phyloP scores from a whole-genome alignment of 2,797 vertebrate species.

The Phrynocephalus forsythii region DNA sequence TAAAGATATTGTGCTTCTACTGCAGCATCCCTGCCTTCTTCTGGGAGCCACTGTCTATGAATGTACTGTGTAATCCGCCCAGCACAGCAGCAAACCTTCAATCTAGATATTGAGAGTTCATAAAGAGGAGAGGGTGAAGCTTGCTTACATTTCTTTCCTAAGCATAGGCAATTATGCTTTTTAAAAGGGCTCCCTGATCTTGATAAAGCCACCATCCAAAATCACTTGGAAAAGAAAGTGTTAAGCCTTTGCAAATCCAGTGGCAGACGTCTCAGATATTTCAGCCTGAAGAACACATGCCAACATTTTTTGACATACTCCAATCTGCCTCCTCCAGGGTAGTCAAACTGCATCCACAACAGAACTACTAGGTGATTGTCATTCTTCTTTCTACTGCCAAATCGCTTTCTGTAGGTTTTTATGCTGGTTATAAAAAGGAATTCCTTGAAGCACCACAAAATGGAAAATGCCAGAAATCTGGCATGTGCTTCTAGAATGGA shows the following conservation, averaged over 20 bases:
- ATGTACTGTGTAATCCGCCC: neutral
- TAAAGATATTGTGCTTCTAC: neutral
- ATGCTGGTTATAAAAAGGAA: neutral
- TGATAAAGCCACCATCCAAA: neutral
- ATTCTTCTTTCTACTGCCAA: neutral
- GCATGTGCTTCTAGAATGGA: neutral
- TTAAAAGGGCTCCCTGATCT: neutral
- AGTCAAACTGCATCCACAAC: neutral
- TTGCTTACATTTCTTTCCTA: neutral
- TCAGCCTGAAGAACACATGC: neutral
- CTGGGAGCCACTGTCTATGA: neutral
- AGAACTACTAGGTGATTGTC: neutral
- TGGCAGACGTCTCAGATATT: neutral
- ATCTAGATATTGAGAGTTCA: neutral
- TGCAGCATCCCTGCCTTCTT: neutral
- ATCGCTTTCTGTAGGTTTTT: conserved; percentile 18
- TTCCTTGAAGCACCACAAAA: neutral
- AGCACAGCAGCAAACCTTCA: neutral
- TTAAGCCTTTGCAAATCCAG: neutral
- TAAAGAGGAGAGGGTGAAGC: neutral
- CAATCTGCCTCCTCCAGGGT: neutral
- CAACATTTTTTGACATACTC: neutral
- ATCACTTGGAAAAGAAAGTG: neutral
- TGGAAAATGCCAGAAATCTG: neutral
- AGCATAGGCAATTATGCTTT: neutral